These are phyloP conservation scores for Melanostoma mellinum DNA, from an alignment of 2,888 invertebrate species.

Conservation along the genomic window DNA sequence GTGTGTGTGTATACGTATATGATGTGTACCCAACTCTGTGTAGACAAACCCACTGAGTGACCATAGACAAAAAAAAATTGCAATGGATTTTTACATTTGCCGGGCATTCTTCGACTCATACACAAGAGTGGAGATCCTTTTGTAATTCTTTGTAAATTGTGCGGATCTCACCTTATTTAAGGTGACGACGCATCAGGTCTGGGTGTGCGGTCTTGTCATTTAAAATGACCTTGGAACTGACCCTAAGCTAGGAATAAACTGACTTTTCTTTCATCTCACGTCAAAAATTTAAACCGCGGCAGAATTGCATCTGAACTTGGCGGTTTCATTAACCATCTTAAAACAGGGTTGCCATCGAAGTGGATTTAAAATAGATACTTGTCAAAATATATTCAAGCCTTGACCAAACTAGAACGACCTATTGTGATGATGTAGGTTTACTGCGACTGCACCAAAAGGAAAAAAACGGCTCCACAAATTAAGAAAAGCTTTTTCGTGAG, in stretches of 20 bases:
- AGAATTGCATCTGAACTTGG: neutral
- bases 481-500: too few relatives aligned
- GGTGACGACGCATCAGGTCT: slow-evolving; percentile 16
- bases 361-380: too few relatives aligned
- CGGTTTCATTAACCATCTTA: too few relatives aligned
- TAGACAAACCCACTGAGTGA: neutral
- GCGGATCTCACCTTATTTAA: neutral
- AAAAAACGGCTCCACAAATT: too few relatives aligned
- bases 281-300: slow-evolving; percentile 42
- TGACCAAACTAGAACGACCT: too few relatives aligned
- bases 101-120: slow-evolving; percentile 37
- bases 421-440: too few relatives aligned
- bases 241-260: slow-evolving; percentile 44
- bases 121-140: neutral
- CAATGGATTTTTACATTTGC: slow-evolving; percentile 36
- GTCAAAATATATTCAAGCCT: too few relatives aligned
- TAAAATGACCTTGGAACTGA: slow-evolving; percentile 53
- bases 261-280: neutral
- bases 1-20: neutral
- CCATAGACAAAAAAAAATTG: slow-evolving; percentile 35
- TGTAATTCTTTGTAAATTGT: neutral
- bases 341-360: too few relatives aligned
- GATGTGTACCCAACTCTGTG: neutral
- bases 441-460: too few relatives aligned
- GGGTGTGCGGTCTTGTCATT: slow-evolving; percentile 15